Conservation (phyloP, 1,140 invertebrate species). For the Lamellibrachia luymesi region DNA sequence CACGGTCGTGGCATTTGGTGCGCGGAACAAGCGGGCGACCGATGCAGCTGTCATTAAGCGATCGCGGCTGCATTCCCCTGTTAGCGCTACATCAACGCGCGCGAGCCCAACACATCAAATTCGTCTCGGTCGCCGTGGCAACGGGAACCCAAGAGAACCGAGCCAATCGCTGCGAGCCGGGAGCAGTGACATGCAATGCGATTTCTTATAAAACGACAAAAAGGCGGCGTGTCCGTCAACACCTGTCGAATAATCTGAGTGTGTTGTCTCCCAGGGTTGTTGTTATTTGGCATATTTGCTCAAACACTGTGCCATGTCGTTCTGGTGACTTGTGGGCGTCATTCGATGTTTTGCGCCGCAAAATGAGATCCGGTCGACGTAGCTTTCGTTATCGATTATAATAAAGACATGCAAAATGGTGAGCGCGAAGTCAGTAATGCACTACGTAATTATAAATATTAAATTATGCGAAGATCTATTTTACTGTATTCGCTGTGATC, state of each 20-base stretch:
- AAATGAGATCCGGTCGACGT: not conserved
- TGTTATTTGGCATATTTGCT: not conserved
- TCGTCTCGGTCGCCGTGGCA: not conserved
- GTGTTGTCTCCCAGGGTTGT: not conserved
- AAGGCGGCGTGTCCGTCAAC: not conserved
- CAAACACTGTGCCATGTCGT: not conserved
- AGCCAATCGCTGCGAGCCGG: conserved; percentile 2
- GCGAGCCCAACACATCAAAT: not conserved
- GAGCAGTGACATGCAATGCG: not conserved
- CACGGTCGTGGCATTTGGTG: not conserved
- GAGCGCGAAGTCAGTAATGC: not conserved
- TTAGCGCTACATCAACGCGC: not conserved
- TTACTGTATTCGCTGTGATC: not conserved
- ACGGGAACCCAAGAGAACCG: not conserved
- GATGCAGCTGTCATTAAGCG: not conserved
- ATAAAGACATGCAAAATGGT: not conserved
- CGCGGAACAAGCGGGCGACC: not conserved
- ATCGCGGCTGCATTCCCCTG: not conserved
- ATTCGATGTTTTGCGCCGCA: not conserved
- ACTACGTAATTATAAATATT: not conserved
- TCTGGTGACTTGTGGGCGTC: not conserved
- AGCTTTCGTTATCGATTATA: not conserved
- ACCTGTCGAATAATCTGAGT: not conserved
- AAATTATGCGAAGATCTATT: not conserved
- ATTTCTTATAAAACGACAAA: conserved; percentile 1